Percentiles rank a stretch among this genome's conserved stretches.
Conservation (phyloP, 2,888 invertebrate genomes). For the Leuctra nigra region DNA sequence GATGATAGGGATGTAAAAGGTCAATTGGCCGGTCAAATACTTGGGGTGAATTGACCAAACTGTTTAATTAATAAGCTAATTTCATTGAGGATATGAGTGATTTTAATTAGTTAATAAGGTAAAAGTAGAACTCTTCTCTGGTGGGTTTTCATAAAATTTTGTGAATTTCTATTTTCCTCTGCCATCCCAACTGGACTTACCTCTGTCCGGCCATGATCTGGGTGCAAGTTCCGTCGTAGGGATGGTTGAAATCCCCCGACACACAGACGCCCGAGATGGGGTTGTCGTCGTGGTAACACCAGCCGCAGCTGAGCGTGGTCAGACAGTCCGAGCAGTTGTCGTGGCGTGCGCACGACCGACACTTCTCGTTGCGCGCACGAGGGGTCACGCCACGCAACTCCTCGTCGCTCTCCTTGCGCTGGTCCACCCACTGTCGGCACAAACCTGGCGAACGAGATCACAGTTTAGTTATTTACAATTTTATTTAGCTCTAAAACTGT, state of each 20-base stretch:
- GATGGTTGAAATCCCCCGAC: conserved; percentile 78
- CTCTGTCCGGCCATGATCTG: neutral
- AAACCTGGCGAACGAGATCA: no score
- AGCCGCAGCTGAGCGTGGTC: conserved; percentile 82
- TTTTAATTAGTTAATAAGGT: no score
- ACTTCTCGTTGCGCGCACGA: conserved; percentile 44
- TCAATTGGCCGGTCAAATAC: no score
- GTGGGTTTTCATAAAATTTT: no score
- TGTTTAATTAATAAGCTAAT: no score
- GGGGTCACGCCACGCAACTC: conserved; percentile 2
- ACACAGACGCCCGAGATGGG: conserved; percentile 82
- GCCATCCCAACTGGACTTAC: neutral
- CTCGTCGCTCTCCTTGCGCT: conserved; percentile 34
- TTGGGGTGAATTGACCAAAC: no score
- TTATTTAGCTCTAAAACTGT: no score
- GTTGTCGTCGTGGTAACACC: conserved; percentile 86
- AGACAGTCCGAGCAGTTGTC: conserved; percentile 73
- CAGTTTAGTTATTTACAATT: no score
- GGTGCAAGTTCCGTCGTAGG: conserved; percentile 49
- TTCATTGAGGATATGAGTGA: no score
- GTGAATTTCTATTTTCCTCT: no score
- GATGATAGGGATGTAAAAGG: no score
- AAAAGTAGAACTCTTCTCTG: no score
- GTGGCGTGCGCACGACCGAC: conserved; percentile 72
- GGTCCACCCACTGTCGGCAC: conserved; percentile 90